A percentile compares a stretch with the other conserved stretches of the same genome.
Conservation (phyloP, 2,888 invertebrate species). For the Malthinus flaveolus region DNA sequence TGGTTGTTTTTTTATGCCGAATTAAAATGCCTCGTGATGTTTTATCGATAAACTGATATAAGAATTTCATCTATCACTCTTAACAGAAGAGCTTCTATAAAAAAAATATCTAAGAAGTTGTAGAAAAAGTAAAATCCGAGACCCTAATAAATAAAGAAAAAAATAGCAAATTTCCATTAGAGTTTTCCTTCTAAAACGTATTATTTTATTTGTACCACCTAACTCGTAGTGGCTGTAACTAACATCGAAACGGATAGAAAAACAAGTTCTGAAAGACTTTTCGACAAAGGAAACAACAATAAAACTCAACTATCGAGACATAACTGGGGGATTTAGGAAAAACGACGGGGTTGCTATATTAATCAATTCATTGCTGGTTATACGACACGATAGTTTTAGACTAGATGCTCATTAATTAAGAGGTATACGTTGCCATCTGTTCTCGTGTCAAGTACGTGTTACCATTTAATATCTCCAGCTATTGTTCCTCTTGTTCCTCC, state of each 20-base stretch:
- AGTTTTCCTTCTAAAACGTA: slow-evolving; percentile 8
- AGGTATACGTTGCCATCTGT: slow-evolving; percentile 29
- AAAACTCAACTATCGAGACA: not conserved
- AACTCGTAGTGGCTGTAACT: slow-evolving; percentile 10
- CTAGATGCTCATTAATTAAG: slow-evolving; percentile 29
- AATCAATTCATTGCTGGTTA: slow-evolving; percentile 29
- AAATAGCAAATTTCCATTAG: slow-evolving; percentile 22
- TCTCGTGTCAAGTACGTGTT: slow-evolving; percentile 31
- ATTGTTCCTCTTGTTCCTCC: slow-evolving; percentile 25
- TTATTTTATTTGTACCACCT: slow-evolving; percentile 21
- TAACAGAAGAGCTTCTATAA: slow-evolving; percentile 1
- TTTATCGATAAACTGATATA: not conserved
- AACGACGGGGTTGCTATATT: slow-evolving; percentile 17
- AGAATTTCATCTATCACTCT: slow-evolving; percentile 4
- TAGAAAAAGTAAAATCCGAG: not conserved
- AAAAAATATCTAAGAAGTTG: slow-evolving; percentile 1
- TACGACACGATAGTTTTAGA: slow-evolving; percentile 29
- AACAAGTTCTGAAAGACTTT: slow-evolving; percentile 7
- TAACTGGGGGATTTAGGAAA: not conserved
- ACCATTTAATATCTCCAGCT: slow-evolving; percentile 29
- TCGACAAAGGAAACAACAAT: slow-evolving; percentile 6
- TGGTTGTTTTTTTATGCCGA: too few species aligned
- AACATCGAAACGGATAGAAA: slow-evolving; percentile 11
- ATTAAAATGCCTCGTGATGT: too few species aligned
- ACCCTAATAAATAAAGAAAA: slow-evolving; percentile 14